Conservation (phyloP, 2,888 invertebrate genomes). For the Julus scandinavius region DNA sequence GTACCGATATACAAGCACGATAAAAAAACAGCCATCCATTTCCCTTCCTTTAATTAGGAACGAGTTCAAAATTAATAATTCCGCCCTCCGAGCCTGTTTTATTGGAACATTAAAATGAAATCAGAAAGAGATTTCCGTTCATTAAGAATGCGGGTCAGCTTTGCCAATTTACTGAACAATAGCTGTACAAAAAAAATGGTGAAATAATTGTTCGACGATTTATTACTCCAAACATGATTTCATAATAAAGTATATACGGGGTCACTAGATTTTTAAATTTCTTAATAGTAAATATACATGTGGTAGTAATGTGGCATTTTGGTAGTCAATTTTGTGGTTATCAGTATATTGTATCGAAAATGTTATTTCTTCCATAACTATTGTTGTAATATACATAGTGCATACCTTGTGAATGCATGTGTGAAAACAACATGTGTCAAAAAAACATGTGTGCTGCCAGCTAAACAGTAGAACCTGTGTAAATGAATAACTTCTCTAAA, state of each 20-base stretch:
- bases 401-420: too few relatives aligned
- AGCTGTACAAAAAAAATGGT: not conserved
- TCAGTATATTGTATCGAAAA: too few relatives aligned
- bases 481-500: too few relatives aligned
- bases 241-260: not conserved
- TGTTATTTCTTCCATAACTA: too few relatives aligned
- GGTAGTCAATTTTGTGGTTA: too few relatives aligned
- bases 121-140: constrained; percentile 3
- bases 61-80: constrained; percentile 33
- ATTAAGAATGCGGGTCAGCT: constrained; percentile 17
- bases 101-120: constrained; percentile 10
- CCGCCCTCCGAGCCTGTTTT: not conserved
- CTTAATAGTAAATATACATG: too few relatives aligned
- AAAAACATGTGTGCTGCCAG: too few relatives aligned
- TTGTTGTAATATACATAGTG: too few relatives aligned
- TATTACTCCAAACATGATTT: constrained; percentile 33
- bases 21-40: not conserved
- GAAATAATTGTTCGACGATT: not conserved
- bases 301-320: too few relatives aligned
- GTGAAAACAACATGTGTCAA: too few relatives aligned
- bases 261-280: not conserved
- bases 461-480: too few relatives aligned
- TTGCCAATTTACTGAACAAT: constrained; percentile 9
- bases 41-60: not conserved
- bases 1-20: not conserved